These are phyloP conservation scores for Drosophila paranaensis DNA, from an alignment of 2,888 invertebrate genomes.

Conservation along the genomic window DNA sequence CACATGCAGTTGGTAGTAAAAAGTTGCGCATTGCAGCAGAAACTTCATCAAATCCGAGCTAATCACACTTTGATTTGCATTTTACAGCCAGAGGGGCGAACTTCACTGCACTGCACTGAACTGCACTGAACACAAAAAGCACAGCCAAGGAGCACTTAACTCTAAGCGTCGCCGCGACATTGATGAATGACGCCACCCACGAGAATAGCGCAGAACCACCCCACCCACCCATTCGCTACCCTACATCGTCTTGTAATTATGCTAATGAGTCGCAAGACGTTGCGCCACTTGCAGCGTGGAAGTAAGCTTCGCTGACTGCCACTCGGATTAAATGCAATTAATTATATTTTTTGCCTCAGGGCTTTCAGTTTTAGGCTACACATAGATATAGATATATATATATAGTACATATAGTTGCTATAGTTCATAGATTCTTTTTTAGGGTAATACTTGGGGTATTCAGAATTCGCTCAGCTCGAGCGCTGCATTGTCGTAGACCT, in stretches of 20 bases:
- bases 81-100: slow-evolving; percentile 54
- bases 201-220: not conserved
- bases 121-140: slow-evolving; percentile 53
- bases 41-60: slow-evolving; percentile 75
- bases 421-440: slow-evolving; percentile 15
- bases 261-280: slow-evolving; percentile 68
- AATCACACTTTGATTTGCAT: slow-evolving; percentile 80
- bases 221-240: not conserved
- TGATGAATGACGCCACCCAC: slow-evolving; percentile 64
- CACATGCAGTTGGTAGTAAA: slow-evolving; percentile 24
- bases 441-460: slow-evolving; percentile 8
- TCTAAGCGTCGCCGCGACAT: slow-evolving; percentile 65
- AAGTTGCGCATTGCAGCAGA: slow-evolving; percentile 72
- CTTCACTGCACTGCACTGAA: too few relatives aligned
- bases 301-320: slow-evolving; percentile 61
- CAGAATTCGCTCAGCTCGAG: slow-evolving; percentile 66
- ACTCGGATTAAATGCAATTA: slow-evolving; percentile 73
- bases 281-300: slow-evolving; percentile 49
- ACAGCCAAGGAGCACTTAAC: slow-evolving; percentile 67
- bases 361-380: slow-evolving; percentile 27
- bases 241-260: slow-evolving; percentile 65
- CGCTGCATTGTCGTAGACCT: slow-evolving; percentile 72
- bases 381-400: not conserved
- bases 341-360: slow-evolving; percentile 67
- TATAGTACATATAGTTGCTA: not conserved